Conservation (phyloP, 2,888 invertebrate species). For the Sussaba pulchella region DNA sequence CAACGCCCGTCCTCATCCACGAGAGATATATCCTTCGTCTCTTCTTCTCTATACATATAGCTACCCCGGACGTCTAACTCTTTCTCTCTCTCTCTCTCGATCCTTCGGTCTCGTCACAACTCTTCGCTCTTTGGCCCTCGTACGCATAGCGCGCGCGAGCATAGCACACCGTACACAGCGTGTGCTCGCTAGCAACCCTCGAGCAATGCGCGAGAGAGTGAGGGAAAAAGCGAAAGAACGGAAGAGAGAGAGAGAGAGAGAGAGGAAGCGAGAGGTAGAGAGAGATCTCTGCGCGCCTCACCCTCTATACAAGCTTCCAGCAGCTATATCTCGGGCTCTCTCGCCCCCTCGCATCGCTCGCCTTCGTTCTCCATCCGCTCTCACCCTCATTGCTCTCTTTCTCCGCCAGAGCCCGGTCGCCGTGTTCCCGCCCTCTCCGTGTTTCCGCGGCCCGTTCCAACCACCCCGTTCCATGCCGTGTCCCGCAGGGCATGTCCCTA, state of each 20-base stretch:
- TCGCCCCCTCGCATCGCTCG: constrained; percentile 33
- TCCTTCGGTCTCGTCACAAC: constrained; percentile 17
- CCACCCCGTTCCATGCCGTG: constrained; percentile 83
- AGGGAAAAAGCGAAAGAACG: neutral
- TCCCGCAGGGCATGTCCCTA: constrained; percentile 84
- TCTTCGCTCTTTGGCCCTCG: constrained; percentile 28
- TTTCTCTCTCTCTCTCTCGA: neutral
- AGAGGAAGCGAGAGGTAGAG: neutral
- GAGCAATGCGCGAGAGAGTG: neutral
- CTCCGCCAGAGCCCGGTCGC: constrained; percentile 68
- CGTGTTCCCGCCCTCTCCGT: constrained; percentile 83
- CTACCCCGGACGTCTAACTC: neutral
- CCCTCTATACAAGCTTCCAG: constrained; percentile 64
- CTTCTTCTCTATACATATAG: constrained; percentile 39
- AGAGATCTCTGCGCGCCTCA: constrained; percentile 59
- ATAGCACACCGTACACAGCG: constrained; percentile 61
- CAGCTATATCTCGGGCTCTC: constrained; percentile 60
- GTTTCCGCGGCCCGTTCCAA: constrained; percentile 83
- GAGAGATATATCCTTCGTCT: constrained; percentile 80
- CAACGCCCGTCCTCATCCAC: constrained; percentile 74
- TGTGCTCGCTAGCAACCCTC: constrained; percentile 61
- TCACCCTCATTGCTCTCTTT: constrained; percentile 57
- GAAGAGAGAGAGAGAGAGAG: neutral
- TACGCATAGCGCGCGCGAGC: constrained; percentile 49
- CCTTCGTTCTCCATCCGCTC: constrained; percentile 27